Conservation (phyloP, 2,888 invertebrate species). For the Aphidoletes aphidimyza region DNA sequence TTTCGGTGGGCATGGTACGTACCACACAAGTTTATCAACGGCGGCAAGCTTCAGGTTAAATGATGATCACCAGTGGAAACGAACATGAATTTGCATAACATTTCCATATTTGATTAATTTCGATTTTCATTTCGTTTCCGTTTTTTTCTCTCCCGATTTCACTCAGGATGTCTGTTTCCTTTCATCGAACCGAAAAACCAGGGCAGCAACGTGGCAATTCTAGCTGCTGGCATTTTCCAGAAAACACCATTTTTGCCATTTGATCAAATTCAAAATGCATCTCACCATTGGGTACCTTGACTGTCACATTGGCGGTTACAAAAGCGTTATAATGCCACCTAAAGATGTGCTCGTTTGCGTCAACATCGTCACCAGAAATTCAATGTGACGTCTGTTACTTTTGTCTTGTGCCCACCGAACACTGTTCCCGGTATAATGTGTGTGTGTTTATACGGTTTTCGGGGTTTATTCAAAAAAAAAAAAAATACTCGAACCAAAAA, state of each 20-base stretch:
- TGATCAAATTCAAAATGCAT: slow-evolving; percentile 43
- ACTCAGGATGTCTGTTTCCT: neutral
- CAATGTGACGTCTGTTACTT: slow-evolving; percentile 1
- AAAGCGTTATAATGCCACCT: too few species aligned
- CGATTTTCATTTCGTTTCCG: slow-evolving; percentile 41
- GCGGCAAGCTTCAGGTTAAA: slow-evolving; percentile 9
- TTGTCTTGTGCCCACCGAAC: neutral
- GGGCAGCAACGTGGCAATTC: neutral
- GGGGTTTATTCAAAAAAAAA: too few species aligned
- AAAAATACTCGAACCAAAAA: neutral
- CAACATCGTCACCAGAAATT: slow-evolving; percentile 10
- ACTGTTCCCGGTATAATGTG: too few species aligned
- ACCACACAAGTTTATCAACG: too few species aligned
- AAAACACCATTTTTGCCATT: neutral
- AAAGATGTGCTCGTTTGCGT: slow-evolving; percentile 8
- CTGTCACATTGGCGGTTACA: too few species aligned
- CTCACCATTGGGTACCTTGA: neutral
- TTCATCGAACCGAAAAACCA: too few species aligned
- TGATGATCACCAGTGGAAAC: neutral
- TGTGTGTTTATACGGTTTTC: too few species aligned
- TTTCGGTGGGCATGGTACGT: neutral
- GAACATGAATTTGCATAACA: slow-evolving; percentile 39
- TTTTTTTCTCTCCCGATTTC: neutral
- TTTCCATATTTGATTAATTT: slow-evolving; percentile 51
- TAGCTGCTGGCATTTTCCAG: slow-evolving; percentile 20